phyloP scores from a whole-genome alignment of 2,113 vertebrate species.

The Apus apus region DNA sequence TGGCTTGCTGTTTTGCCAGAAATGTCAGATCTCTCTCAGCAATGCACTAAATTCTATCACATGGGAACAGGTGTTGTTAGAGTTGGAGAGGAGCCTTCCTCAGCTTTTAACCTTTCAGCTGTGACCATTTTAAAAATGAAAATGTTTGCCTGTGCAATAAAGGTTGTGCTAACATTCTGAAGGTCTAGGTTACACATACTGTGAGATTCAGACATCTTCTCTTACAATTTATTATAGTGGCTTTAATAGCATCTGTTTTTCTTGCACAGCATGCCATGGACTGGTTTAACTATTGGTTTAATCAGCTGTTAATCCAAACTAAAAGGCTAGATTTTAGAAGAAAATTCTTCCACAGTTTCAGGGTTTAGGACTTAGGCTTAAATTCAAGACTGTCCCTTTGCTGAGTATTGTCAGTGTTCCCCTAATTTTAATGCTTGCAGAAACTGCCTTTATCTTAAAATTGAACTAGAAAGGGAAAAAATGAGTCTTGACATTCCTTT shows the following conservation, averaged over 20 bases:
- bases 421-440: not conserved
- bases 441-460: not conserved
- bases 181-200: not conserved
- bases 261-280: not conserved
- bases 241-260: not conserved
- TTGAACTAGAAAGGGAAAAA: not conserved
- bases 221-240: not conserved
- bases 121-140: conserved; percentile 1
- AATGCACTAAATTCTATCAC: not conserved
- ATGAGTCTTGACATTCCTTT: not conserved
- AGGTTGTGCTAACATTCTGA: conserved; percentile 11
- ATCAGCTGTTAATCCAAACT: not conserved
- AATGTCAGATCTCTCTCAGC: conserved; percentile 18
- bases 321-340: not conserved
- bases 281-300: not conserved
- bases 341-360: not conserved
- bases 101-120: conserved; percentile 32
- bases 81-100: not conserved
- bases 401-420: not conserved
- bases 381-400: not conserved
- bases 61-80: not conserved
- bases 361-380: not conserved
- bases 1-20: not conserved
- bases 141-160: not conserved
- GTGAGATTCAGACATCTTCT: not conserved